phyloP scores from a whole-genome alignment of 1,140 invertebrate genomes.

The Rhagoletis zephyria region DNA sequence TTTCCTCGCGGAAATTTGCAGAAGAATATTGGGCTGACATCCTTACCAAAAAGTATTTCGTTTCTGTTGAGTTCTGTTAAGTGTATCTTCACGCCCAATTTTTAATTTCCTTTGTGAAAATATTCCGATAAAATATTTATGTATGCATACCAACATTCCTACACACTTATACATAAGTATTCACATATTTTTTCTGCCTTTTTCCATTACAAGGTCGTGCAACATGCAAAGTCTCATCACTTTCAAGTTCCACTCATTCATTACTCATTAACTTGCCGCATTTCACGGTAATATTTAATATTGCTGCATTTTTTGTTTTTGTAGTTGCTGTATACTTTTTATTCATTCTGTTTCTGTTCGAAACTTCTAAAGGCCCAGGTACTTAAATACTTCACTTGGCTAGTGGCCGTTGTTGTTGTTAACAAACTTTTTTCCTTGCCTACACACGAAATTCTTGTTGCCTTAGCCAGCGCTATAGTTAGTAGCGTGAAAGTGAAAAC shows the following conservation, averaged over 20 bases:
- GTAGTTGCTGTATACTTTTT: not conserved
- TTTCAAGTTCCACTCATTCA: not conserved
- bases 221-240: not conserved
- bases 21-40: too few relatives aligned
- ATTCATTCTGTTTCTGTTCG: not conserved
- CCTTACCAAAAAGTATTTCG: too few relatives aligned
- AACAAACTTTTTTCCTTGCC: not conserved
- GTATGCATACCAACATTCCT: not conserved
- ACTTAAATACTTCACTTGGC: not conserved
- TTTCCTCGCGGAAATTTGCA: too few relatives aligned
- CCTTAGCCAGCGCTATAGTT: not conserved
- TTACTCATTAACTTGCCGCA: slow-evolving; percentile 41
- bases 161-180: not conserved
- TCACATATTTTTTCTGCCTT: not conserved
- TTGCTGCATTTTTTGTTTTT: not conserved
- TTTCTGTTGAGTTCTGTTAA: too few relatives aligned
- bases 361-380: not conserved
- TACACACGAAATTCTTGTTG: not conserved
- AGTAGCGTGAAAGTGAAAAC: slow-evolving; percentile 36
- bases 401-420: slow-evolving; percentile 8
- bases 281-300: slow-evolving; percentile 42
- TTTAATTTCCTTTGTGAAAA: too few relatives aligned
- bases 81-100: too few relatives aligned
- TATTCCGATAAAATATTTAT: too few relatives aligned
- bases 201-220: slow-evolving; percentile 16